These are phyloP conservation scores for Drosophila heteroneura DNA, from an alignment of 2,888 invertebrate genomes.

Conservation along the genomic window DNA sequence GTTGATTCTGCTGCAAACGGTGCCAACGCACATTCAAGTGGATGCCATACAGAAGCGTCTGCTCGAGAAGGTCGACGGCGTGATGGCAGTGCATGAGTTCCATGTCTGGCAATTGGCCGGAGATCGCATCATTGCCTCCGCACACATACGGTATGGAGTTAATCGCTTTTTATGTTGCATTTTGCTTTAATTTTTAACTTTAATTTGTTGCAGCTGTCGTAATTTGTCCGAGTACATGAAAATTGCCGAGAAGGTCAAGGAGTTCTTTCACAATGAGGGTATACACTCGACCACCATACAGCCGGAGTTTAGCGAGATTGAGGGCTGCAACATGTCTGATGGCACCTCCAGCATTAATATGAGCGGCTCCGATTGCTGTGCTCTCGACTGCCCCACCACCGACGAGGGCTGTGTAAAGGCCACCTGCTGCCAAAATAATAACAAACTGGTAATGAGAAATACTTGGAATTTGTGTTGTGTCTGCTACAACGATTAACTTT, in stretches of 20 bases:
- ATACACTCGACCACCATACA: conserved; percentile 99
- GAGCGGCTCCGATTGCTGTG: conserved; percentile 89
- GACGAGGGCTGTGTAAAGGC: conserved; percentile 93
- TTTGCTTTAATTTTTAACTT: background rate
- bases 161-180: accelerated
- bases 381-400: conserved; percentile 94
- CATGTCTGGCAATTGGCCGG: conserved; percentile 99
- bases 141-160: conserved; percentile 93
- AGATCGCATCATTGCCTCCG: conserved; percentile 98
- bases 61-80: conserved; percentile 95
- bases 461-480: background rate
- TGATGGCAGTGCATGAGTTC: conserved; percentile 98
- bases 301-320: conserved; percentile 97
- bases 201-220: conserved; percentile 88
- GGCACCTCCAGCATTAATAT: conserved; percentile 86
- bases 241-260: conserved; percentile 97
- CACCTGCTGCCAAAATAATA: conserved; percentile 90
- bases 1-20: conserved; percentile 97
- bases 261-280: conserved; percentile 99
- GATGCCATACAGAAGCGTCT: conserved; percentile 95
- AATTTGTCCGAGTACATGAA: conserved; percentile 98
- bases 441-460: conserved; percentile 77
- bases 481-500: background rate
- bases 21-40: conserved; percentile 98
- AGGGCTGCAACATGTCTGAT: conserved; percentile 85